Percentiles rank a stretch among this genome's conserved stretches.
Evolutionary conservation across 2,113 vertebrate species (phyloP).

Genomic region (Colossoma macropomum): DNA sequence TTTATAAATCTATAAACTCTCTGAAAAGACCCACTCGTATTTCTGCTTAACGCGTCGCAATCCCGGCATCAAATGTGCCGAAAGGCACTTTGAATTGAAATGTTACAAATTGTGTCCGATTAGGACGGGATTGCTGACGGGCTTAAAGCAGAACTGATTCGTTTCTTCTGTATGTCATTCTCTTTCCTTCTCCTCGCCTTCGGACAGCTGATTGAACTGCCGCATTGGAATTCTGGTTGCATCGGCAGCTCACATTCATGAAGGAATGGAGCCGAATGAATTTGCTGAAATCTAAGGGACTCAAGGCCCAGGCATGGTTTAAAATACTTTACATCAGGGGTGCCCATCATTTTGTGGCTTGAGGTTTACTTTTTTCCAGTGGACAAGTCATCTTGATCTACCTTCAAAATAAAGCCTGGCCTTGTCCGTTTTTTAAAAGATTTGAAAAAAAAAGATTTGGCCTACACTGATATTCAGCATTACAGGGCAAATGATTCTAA

Average conservation of each 20-base stretch:
- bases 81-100: conserved; percentile 83
- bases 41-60: conserved; percentile 75
- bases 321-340: conserved; percentile 25
- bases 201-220: conserved; percentile 76
- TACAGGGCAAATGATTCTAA: no score
- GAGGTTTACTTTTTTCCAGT: no score
- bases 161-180: conserved; percentile 74
- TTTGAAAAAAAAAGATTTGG: no score
- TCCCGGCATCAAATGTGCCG: conserved; percentile 85
- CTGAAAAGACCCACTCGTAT: conserved; percentile 80
- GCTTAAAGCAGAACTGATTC: conserved; percentile 74
- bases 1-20: conserved; percentile 90
- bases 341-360: no score
- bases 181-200: neutral
- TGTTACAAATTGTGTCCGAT: conserved; percentile 77
- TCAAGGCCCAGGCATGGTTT: conserved; percentile 63
- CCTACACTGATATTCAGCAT: no score
- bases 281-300: conserved; percentile 51
- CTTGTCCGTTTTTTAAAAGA: no score
- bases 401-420: no score
- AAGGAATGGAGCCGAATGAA: conserved; percentile 49
- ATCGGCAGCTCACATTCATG: neutral
- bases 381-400: no score
- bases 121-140: conserved; percentile 81
- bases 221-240: conserved; percentile 15